These are phyloP conservation scores for Chaetodon auriga DNA, from an alignment of 2,113 vertebrate species.

Conservation along the genomic window DNA sequence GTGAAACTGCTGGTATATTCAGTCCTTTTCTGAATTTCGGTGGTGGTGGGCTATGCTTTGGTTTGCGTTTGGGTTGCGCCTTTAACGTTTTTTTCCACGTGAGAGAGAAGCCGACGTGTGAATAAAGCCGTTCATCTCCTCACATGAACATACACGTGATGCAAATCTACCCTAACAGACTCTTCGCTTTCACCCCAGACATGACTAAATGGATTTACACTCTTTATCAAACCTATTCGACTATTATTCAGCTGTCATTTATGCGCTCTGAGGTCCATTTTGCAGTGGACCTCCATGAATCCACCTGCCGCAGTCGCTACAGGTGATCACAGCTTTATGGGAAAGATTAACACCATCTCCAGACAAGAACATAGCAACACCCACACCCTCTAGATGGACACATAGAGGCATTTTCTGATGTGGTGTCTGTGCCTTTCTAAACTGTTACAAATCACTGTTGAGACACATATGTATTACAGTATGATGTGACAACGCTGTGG, in stretches of 20 bases:
- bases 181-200: neutral
- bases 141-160: neutral
- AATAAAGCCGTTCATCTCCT: neutral
- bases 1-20: too few relatives aligned
- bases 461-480: neutral
- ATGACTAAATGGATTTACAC: neutral
- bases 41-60: neutral
- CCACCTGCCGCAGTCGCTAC: neutral
- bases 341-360: neutral
- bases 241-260: neutral
- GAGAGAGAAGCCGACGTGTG: too few relatives aligned
- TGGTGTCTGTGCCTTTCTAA: neutral
- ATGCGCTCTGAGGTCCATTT: neutral
- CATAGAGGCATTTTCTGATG: neutral
- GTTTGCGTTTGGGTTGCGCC: too few relatives aligned
- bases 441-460: neutral
- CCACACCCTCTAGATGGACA: neutral
- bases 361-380: neutral
- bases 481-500: neutral
- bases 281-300: neutral
- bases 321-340: neutral
- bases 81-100: neutral
- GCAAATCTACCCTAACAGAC: neutral
- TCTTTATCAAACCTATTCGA: neutral
- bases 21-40: too few relatives aligned